These are phyloP conservation scores for Chrysogorgia sp. DNA, from an alignment of 92 coral and sea anemone species.

Conservation along the genomic window DNA sequence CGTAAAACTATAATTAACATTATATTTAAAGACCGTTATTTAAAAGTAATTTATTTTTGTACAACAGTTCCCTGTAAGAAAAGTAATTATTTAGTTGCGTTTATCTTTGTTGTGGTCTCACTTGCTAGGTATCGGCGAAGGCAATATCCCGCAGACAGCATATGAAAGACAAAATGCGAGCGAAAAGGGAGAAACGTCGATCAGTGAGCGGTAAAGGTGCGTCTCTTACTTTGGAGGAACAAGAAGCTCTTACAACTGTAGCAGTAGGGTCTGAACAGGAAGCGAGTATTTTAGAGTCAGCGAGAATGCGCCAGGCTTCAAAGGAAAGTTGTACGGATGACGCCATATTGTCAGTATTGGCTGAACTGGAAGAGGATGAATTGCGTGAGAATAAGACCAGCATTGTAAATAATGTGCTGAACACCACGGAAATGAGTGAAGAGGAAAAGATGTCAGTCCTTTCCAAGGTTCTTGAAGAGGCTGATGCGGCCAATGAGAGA, in stretches of 20 bases:
- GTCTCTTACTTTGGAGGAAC: slow-evolving; percentile 53
- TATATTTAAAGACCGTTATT: no score
- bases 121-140: slow-evolving; percentile 10
- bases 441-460: slow-evolving; percentile 72
- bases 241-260: slow-evolving; percentile 74
- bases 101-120: not conserved
- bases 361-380: slow-evolving; percentile 29
- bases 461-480: slow-evolving; percentile 75
- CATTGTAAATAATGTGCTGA: slow-evolving; percentile 69
- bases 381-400: slow-evolving; percentile 22
- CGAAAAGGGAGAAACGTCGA: slow-evolving; percentile 35
- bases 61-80: no score
- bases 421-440: slow-evolving; percentile 71
- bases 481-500: slow-evolving; percentile 70
- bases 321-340: slow-evolving; percentile 9
- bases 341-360: slow-evolving; percentile 18
- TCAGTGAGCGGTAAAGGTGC: slow-evolving; percentile 19
- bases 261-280: slow-evolving; percentile 83
- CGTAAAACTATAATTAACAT: no score
- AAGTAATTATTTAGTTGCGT: not conserved
- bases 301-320: not conserved
- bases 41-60: not conserved
- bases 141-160: not conserved
- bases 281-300: slow-evolving; percentile 66
- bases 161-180: slow-evolving; percentile 31